Conservation (phyloP, 23 tunicate genomes). For the Clavelina lepadiformis region DNA sequence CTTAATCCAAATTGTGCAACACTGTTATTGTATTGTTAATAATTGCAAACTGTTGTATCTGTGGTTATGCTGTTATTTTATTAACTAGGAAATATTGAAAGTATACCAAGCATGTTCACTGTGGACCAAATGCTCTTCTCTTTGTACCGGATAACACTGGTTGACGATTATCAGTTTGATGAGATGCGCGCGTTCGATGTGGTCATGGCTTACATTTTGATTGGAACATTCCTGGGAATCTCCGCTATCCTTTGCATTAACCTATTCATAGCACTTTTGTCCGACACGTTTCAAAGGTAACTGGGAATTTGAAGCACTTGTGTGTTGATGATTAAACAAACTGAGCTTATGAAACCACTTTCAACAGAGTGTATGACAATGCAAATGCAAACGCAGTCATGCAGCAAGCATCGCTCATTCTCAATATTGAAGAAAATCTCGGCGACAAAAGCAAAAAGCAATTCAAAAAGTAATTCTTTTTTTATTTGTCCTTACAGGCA, state of each 20-base stretch:
- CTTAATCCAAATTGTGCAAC: too few species aligned
- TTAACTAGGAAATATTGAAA: slow-evolving; percentile 39
- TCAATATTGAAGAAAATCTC: slow-evolving; percentile 62
- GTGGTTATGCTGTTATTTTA: background rate
- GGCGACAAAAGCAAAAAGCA: slow-evolving; percentile 8
- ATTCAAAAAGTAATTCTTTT: slow-evolving; percentile 35
- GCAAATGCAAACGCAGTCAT: slow-evolving; percentile 95
- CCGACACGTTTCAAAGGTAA: slow-evolving; percentile 95
- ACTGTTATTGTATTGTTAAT: too few species aligned
- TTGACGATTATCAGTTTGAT: slow-evolving; percentile 80
- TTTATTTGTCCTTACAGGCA: too few species aligned
- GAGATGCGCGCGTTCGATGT: slow-evolving; percentile 78
- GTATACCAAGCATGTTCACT: slow-evolving; percentile 46
- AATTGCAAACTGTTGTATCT: too few species aligned
- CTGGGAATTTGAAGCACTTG: background rate
- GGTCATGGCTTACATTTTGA: slow-evolving; percentile 83
- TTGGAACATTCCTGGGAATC: slow-evolving; percentile 73
- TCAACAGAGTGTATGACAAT: slow-evolving; percentile 87
- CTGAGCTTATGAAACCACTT: too few species aligned
- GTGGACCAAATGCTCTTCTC: slow-evolving; percentile 85
- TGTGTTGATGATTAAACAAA: background rate
- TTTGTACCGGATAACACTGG: slow-evolving; percentile 87
- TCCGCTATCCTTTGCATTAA: slow-evolving; percentile 83
- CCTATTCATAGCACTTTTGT: slow-evolving; percentile 91
- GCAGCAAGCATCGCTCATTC: slow-evolving; percentile 84